phyloP scores from a whole-genome alignment of 2,797 vertebrate species.

The Miichthys miiuy region DNA sequence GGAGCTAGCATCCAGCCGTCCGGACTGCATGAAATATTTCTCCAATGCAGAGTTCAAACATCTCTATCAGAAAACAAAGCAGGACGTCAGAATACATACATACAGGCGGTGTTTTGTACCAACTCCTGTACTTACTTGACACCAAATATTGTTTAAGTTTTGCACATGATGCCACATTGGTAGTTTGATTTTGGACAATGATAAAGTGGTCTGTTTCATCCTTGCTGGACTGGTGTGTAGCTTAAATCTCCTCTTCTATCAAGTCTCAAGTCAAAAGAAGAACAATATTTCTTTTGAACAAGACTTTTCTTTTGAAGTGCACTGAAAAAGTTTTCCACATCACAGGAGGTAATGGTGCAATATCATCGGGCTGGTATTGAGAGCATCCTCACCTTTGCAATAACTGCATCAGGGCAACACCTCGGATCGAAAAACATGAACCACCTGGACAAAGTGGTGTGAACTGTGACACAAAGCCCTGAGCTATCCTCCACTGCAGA shows the following conservation, averaged over 20 bases:
- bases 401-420: not conserved
- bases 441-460: not conserved
- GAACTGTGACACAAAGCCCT: not conserved
- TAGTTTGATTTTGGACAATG: no score
- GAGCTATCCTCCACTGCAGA: not conserved
- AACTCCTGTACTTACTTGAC: no score
- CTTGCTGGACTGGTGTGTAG: no score
- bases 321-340: not conserved
- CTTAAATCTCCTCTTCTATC: not conserved
- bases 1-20: not conserved
- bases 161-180: no score
- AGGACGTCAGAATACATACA: no score
- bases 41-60: not conserved
- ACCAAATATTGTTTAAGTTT: no score
- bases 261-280: not conserved
- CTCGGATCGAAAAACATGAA: not conserved
- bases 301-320: not conserved
- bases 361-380: constrained; percentile 1
- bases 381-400: not conserved
- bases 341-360: not conserved
- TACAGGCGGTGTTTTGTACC: no score
- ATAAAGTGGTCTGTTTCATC: no score
- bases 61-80: no score
- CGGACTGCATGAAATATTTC: not conserved
- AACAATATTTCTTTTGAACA: not conserved